Base-by-base conservation (phyloP, 2,113 vertebrate genomes). In the Hippotragus niger region DNA sequence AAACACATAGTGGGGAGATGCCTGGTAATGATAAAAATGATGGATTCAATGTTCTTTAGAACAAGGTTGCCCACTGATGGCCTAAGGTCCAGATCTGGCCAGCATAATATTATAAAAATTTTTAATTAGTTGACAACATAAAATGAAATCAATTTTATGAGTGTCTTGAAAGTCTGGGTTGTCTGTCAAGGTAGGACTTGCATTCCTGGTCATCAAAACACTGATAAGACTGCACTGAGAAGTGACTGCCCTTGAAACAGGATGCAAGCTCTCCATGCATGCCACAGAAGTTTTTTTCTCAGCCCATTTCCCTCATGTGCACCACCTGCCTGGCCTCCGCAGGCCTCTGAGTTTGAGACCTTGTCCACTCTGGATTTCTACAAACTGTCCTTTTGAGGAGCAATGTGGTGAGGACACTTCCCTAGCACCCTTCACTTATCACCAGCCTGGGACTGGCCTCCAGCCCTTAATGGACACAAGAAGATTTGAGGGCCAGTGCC, bases 101-200 rank as follows among this genome's bases (percentile, higher is more conserved):
- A 84, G 13, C 53, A 43, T 11, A 78, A 7, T 80, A 31, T 76
- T 97, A 83, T 47, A 92, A 90, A 60, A n/a, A 1, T 40, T 83
- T 92, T 95, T 43, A 92, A 78, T 94, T 94, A 86, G 47, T 94
- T 76, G 71, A 92, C 9, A 78, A 45, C 21, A 85, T 85, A 53
- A 82, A 94, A 87, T 36, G 82, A 78, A 81, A 85, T n/a, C 52
- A 21, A 25, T 88, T 88, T 84, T 71, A 86, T 47, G 21, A 50
- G 23, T 89, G 21, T 89, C 50, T 83, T 43, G 57, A 80, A 82
- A 83, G 11, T 81, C 74, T 83, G 58, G 50, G 2, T 15, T 80
- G 12, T 92, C 57, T 83, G 76, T 60, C 27, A 78, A 74, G 13
- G 55, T 1, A 43, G 14, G 43, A 55, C 55, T 81, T 19, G 43